Percentiles rank a stretch among this genome's conserved stretches.
phyloP scores from a whole-genome alignment of 2,797 vertebrate genomes.

The Girardinus metallicus region DNA sequence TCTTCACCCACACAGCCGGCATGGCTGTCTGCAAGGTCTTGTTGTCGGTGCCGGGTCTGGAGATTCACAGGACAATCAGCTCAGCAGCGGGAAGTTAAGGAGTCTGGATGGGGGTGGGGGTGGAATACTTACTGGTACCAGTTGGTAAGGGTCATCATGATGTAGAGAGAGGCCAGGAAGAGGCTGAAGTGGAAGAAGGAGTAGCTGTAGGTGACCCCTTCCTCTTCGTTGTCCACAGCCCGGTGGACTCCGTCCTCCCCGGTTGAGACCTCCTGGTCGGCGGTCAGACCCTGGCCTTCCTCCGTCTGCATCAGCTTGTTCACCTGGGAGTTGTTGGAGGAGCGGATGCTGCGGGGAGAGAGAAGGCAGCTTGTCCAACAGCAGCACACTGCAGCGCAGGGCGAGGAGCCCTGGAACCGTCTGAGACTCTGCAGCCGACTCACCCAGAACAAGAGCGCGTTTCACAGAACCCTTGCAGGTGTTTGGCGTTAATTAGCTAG shows the following conservation, averaged over 20 bases:
- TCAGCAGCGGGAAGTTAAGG: neutral
- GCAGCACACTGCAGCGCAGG: neutral
- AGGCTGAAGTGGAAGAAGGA: constrained; percentile 94
- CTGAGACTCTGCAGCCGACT: too few relatives aligned
- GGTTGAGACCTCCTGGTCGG: neutral
- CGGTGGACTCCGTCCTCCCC: constrained; percentile 66
- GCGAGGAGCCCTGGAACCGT: too few relatives aligned
- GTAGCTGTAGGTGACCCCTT: constrained; percentile 89
- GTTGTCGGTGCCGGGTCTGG: constrained; percentile 77
- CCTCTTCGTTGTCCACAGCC: constrained; percentile 90
- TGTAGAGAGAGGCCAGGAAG: constrained; percentile 88
- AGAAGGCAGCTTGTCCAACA: neutral
- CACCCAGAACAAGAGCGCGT: too few relatives aligned
- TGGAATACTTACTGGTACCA: constrained; percentile 87
- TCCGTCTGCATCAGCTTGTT: constrained; percentile 92
- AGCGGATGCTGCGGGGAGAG: constrained; percentile 81
- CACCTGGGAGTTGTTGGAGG: constrained; percentile 90
- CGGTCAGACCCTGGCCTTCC: constrained; percentile 65
- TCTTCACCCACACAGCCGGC: constrained; percentile 95
- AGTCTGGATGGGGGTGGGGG: too few relatives aligned
- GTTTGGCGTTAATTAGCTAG: too few relatives aligned
- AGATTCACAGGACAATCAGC: neutral
- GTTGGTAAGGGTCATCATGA: constrained; percentile 98
- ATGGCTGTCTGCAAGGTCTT: constrained; percentile 81
- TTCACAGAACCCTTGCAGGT: too few relatives aligned